Evolutionary conservation across 2,113 vertebrate species (phyloP), one percentile per base, ranked within the genome.

Genomic region (Stercorarius parasiticus): DNA sequence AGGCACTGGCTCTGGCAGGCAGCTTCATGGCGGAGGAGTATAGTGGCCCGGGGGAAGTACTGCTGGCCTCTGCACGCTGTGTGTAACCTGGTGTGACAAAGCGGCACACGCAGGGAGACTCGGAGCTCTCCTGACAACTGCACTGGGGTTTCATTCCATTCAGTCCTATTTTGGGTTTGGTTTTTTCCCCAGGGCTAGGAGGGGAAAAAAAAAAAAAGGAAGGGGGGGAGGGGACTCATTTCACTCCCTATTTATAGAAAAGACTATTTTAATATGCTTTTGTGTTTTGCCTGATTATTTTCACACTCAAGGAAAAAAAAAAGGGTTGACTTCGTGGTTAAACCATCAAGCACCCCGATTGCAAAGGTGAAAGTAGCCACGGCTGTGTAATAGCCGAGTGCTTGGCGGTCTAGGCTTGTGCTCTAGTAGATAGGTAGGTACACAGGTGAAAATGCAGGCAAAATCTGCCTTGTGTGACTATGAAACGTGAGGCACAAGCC

Each of bases 31-130:
- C 0, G 6, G 16, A 78, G 45, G 13, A 65, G 14, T 45, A 29
- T 1, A 42, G 74, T 43, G n/a, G 72, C 15, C 52, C 0, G 0
- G 29, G 55, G 34, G 72, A 83, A 53, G 56, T 5, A 27, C 36
- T 22, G 42, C 32, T 0, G 3, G 50, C 42, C 53, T 90, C 65
- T 70, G 42, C 22, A 2, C 18, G 67, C 4, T 0, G 15, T 6
- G 6, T 47, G 22, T 50, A 26, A 55, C 14, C 7, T 0, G 2
- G 34, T 49, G 30, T 1, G 2, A n/a, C 25, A 49, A 62, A 56
- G 45, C 2, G 1, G 8, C 6, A 6, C 2, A 1, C 2, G 1
- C 32, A 43, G 45, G 40, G 53, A 29, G 64, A 50, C 19, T 15
- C 17, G 18, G 36, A 65, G 50, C 5, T 0, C 5, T 71, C 72